Conservation (phyloP, 2,113 vertebrate species). For the Mugil cephalus region DNA sequence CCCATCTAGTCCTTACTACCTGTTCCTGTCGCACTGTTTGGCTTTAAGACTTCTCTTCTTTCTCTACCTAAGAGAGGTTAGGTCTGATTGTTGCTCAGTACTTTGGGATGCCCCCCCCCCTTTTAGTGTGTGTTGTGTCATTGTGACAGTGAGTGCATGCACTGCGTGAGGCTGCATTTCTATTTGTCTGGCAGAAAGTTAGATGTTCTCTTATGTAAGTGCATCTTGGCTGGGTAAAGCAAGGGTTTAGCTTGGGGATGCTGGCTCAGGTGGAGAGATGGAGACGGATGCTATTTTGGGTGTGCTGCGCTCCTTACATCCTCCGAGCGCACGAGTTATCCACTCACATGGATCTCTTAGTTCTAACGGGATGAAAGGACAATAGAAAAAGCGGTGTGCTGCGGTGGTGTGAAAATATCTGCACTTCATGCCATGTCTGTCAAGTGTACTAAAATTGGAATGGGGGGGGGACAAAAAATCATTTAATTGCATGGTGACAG, state of each 20-base stretch:
- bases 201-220: slow-evolving; percentile 67
- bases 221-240: slow-evolving; percentile 61
- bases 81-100: slow-evolving; percentile 45
- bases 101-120: slow-evolving; percentile 23
- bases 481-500: not conserved
- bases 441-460: not conserved
- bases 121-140: not conserved
- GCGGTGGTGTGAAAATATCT: slow-evolving; percentile 7
- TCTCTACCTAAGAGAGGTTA: slow-evolving; percentile 24
- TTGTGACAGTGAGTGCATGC: slow-evolving; percentile 24
- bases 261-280: slow-evolving; percentile 73
- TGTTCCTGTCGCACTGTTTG: slow-evolving; percentile 15
- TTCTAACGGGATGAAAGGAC: slow-evolving; percentile 42
- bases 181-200: slow-evolving; percentile 69
- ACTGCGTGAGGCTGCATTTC: slow-evolving; percentile 40
- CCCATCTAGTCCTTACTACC: not conserved
- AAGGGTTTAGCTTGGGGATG: slow-evolving; percentile 64
- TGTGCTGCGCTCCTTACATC: slow-evolving; percentile 47
- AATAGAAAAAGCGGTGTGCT: slow-evolving; percentile 15
- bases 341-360: slow-evolving; percentile 43
- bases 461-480: not conserved
- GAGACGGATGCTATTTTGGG: slow-evolving; percentile 73
- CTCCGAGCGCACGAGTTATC: slow-evolving; percentile 64
- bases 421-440: slow-evolving; percentile 1
- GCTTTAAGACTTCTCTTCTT: not conserved